These are phyloP conservation scores for Acanthacorydalis orientalis DNA, from an alignment of 2,888 invertebrate genomes.

Conservation along the genomic window DNA sequence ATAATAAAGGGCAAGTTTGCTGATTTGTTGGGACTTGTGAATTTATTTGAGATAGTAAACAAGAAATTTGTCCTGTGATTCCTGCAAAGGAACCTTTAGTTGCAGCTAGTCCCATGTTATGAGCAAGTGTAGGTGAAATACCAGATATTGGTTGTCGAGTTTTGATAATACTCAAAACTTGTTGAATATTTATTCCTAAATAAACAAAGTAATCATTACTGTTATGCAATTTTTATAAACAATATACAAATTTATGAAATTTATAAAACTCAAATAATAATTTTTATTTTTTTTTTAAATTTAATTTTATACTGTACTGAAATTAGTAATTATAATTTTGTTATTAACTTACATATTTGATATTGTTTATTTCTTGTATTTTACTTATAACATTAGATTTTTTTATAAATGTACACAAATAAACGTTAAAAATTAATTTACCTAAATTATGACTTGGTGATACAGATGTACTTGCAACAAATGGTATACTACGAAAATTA, in stretches of 20 bases:
- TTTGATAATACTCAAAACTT: conserved; percentile 5
- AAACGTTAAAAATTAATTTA: too few species aligned
- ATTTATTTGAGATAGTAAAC: conserved; percentile 20
- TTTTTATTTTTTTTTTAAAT: too few species aligned
- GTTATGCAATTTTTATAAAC: too few species aligned
- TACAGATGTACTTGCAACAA: conserved; percentile 41
- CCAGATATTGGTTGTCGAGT: conserved; percentile 19
- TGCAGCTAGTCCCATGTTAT: conserved; percentile 26
- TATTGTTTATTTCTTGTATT: too few species aligned
- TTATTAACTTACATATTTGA: too few species aligned
- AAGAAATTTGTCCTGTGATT: conserved; percentile 16
- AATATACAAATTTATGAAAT: too few species aligned
- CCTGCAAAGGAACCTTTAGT: conserved; percentile 14
- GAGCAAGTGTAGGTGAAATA: conserved; percentile 25
- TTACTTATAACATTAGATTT: too few species aligned
- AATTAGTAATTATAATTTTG: too few species aligned
- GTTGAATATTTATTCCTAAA: neutral
- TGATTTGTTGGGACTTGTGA: conserved; percentile 9
- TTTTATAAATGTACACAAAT: too few species aligned
- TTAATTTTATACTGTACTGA: too few species aligned
- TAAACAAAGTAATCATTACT: too few species aligned
- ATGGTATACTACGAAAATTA: conserved; percentile 38
- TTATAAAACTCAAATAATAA: too few species aligned
- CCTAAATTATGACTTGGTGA: conserved; percentile 38
- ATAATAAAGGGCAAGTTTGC: neutral